Percentiles rank a stretch among this genome's conserved stretches.
phyloP scores from a whole-genome alignment of 2,797 vertebrate genomes.

The Odontamblyopus lacepedii region DNA sequence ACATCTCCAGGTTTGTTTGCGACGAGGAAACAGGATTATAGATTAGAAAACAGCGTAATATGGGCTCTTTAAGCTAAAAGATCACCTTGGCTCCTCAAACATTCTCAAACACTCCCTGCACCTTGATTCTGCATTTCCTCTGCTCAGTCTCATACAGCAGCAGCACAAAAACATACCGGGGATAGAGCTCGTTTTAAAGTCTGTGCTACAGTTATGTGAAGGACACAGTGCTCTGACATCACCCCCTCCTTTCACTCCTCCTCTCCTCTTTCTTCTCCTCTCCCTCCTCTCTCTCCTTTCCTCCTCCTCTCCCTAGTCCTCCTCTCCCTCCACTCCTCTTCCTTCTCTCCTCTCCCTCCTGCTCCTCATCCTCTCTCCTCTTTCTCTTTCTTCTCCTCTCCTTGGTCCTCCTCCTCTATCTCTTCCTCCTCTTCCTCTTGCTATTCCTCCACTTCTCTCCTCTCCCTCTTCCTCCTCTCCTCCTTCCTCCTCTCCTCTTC shows the following conservation, averaged over 20 bases:
- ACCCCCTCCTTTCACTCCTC: neutral
- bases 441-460: too few relatives aligned
- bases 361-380: too few relatives aligned
- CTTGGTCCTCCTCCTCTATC: too few relatives aligned
- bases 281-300: too few relatives aligned
- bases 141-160: neutral
- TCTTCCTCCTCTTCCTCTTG: too few relatives aligned
- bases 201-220: slow-evolving; percentile 40
- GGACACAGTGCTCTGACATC: slow-evolving; percentile 53
- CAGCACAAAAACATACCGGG: slow-evolving; percentile 19
- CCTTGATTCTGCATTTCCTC: neutral
- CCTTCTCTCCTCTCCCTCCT: slow-evolving; percentile 16
- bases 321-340: too few relatives aligned
- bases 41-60: too few relatives aligned
- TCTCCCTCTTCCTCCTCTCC: too few relatives aligned
- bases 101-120: neutral
- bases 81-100: neutral
- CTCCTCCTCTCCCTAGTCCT: too few relatives aligned
- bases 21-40: too few relatives aligned
- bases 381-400: too few relatives aligned
- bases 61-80: neutral
- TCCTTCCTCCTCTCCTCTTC: neutral
- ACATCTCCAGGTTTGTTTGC: too few relatives aligned
- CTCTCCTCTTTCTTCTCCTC: neutral
- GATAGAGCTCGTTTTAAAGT: slow-evolving; percentile 43